Percentiles rank a stretch among this genome's conserved stretches.
These are phyloP conservation scores for Otolemur crassicaudatus DNA, from an alignment of 2,797 vertebrate species.

Conservation along the genomic window DNA sequence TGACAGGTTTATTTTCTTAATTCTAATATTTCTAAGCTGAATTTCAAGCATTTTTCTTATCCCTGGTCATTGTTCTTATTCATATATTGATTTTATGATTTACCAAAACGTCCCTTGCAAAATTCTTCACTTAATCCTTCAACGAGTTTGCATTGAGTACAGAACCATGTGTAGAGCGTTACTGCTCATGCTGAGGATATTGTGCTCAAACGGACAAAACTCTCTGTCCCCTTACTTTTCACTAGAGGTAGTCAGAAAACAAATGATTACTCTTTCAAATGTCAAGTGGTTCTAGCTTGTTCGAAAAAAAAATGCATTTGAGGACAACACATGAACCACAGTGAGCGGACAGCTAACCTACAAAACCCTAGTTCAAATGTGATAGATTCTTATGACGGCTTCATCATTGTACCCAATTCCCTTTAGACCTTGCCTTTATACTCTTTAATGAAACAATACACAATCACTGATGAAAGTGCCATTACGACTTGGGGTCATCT, in stretches of 20 bases:
- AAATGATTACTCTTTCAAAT: not conserved
- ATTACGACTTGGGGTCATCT: not conserved
- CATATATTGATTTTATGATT: not conserved
- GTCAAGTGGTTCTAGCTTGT: not conserved
- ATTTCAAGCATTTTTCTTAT: not conserved
- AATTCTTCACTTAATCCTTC: not conserved
- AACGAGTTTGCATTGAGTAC: not conserved
- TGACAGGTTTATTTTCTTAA: constrained; percentile 5
- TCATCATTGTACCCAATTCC: not conserved
- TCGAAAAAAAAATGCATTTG: not conserved
- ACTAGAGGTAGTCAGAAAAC: not conserved
- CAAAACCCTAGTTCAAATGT: not conserved
- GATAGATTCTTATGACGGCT: not conserved
- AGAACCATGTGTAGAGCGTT: not conserved
- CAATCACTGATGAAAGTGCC: not conserved
- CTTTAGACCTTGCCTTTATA: not conserved
- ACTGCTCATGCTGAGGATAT: not conserved
- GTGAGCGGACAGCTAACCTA: not conserved
- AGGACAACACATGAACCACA: not conserved
- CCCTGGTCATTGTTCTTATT: not conserved
- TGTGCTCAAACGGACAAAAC: not conserved
- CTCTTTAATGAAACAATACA: not conserved
- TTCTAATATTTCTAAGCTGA: not conserved
- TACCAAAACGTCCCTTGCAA: not conserved
- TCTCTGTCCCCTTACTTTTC: not conserved